Evolutionary conservation across 2,888 invertebrate species (phyloP), one percentile per base, ranked within the genome.

Genomic region (Nemapogon koenigi): DNA sequence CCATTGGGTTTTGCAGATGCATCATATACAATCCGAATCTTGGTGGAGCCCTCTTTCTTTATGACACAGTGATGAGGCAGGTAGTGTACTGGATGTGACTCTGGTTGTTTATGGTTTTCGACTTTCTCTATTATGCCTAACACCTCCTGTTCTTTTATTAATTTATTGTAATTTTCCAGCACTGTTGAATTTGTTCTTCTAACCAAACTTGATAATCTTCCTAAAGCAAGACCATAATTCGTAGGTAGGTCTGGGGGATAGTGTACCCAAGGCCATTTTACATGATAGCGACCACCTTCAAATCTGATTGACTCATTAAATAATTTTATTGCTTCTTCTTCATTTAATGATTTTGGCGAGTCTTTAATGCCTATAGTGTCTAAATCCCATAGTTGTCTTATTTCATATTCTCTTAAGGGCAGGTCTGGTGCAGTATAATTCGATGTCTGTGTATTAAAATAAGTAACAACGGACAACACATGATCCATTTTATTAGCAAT

Each of bases 261-360:
- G 8, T 42, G 29, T 6, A 35, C 36, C 43, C 45, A 48, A 1
- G 45, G 45, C 44, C 48, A 48, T 27, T 41, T 19, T 16, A 38
- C 38, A 3, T 19, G n/a, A 19, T 31, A 31, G 2, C 38, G 3
- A 3, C 31, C 16, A 8, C 31, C 16, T 3, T 25, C 16, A 31
- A 10, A 22, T 2, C 3, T 15, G 3, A 26, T 31, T 3, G 28
- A 11, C 7, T 37, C 28, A 27, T 37, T 37, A 16, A 37, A 28
- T 6, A 8, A 7, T 11, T 28, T 22, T 2, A 31, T 14, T 2
- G 38, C 31, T 25, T 31, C 25, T 25, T 31, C 30, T 4, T 38
- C 25, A 11, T 14, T 2, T 2, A 2, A 4, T 4, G 19, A 4
- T 28, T 37, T 29, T 14, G 28, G 28, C 10, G 14, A 19, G 13